A percentile compares a stretch with the other conserved stretches of the same genome.
Evolutionary conservation across 2,888 invertebrate species (phyloP).

Genomic region (Brachyptera putata): DNA sequence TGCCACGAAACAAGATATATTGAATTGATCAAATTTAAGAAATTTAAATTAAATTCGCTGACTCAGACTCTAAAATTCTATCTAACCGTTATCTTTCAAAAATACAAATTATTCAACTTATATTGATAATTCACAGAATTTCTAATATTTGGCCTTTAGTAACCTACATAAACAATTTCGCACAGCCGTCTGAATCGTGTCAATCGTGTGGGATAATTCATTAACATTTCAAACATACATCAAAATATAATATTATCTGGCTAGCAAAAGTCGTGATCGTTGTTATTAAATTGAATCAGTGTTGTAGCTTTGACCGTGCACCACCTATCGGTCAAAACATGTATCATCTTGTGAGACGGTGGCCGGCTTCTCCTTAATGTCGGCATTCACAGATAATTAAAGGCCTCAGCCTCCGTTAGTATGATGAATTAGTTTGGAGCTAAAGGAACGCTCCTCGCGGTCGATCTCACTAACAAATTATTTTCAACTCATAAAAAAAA

Average conservation of each 20-base stretch:
- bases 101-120: no score
- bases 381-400: conserved; percentile 30
- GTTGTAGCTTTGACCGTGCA: background rate
- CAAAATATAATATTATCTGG: background rate
- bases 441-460: conserved; percentile 17
- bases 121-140: no score
- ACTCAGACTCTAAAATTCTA: no score
- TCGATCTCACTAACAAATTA: conserved; percentile 29
- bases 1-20: no score
- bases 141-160: no score
- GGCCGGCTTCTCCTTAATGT: conserved; percentile 18
- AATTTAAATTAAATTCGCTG: no score
- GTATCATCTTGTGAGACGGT: conserved; percentile 4
- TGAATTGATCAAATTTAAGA: no score
- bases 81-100: no score
- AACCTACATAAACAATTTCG: no score
- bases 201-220: background rate
- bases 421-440: conserved; percentile 33
- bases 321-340: background rate
- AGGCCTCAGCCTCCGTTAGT: conserved; percentile 30
- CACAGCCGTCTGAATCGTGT: no score
- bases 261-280: background rate
- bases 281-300: background rate
- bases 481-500: conserved; percentile 28
- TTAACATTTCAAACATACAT: background rate